A percentile compares a stretch with the other conserved stretches of the same genome.
These are phyloP conservation scores for Mycalesis mineus DNA, from an alignment of 2,888 invertebrate species.

Conservation along the genomic window DNA sequence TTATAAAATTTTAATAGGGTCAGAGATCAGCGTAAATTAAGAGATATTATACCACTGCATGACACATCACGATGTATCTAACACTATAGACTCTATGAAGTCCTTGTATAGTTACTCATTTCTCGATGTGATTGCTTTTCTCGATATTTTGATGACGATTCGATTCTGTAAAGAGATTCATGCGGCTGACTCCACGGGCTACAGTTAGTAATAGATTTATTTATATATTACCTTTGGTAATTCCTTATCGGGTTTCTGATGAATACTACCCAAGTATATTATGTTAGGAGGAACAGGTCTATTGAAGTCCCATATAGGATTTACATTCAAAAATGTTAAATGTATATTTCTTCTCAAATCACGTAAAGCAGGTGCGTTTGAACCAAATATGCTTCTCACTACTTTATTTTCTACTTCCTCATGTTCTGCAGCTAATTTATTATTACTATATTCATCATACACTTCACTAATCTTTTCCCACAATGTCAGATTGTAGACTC, in stretches of 20 bases:
- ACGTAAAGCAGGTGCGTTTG: constrained; percentile 26
- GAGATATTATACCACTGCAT: too few species aligned
- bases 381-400: constrained; percentile 29
- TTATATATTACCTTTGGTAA: constrained; percentile 46
- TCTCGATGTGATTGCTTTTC: too few species aligned
- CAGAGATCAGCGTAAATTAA: too few species aligned
- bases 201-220: background rate
- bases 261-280: constrained; percentile 5
- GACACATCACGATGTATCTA: too few species aligned
- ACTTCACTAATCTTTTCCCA: constrained; percentile 33
- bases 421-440: constrained; percentile 7
- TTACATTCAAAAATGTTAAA: constrained; percentile 42
- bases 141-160: too few species aligned
- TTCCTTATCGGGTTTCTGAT: constrained; percentile 32
- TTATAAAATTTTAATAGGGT: too few species aligned
- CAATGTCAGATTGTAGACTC: constrained; percentile 29
- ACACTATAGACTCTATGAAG: too few species aligned
- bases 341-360: constrained; percentile 38
- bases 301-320: constrained; percentile 39
- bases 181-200: too few species aligned
- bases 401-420: constrained; percentile 26
- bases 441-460: constrained; percentile 18
- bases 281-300: constrained; percentile 39
- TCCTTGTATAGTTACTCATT: too few species aligned
- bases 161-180: too few species aligned